Evolutionary conservation across 2,113 vertebrate genomes (phyloP).

Genomic region (Prunella himalayana): DNA sequence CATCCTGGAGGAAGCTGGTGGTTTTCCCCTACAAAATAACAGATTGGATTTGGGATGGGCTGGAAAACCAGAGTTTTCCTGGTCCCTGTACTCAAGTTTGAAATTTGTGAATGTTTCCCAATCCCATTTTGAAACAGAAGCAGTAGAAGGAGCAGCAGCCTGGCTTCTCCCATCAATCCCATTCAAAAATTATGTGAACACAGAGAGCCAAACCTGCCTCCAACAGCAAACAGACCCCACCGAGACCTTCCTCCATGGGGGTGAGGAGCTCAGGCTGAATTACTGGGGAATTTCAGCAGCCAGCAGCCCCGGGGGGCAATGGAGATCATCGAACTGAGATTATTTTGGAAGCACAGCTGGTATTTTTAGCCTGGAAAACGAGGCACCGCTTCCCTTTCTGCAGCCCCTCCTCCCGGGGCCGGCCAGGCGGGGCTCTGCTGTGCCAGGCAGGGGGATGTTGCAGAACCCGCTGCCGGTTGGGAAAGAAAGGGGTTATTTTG

Average conservation of each 20-base stretch:
- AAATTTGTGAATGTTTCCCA: not conserved
- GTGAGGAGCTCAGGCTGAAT: not conserved
- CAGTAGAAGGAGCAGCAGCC: not conserved
- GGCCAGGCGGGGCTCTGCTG: not conserved
- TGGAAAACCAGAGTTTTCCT: not conserved
- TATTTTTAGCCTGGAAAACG: conserved; percentile 28
- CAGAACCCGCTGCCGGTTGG: not conserved
- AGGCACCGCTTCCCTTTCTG: not conserved
- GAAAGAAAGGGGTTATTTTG: conserved; percentile 9
- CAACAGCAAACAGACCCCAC: not conserved
- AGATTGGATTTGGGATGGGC: not conserved
- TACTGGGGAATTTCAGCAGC: not conserved
- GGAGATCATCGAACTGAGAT: not conserved
- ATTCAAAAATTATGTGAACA: rapidly evolving
- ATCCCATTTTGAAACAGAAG: not conserved
- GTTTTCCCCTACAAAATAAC: not conserved
- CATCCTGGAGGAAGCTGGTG: not conserved
- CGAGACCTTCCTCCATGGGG: rapidly evolving
- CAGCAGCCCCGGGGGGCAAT: not conserved
- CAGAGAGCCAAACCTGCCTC: not conserved
- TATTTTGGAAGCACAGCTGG: not conserved
- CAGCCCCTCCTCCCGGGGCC: not conserved
- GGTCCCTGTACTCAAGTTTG: rapidly evolving
- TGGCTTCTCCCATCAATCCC: not conserved
- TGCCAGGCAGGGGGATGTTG: not conserved